Conservation (phyloP, 2,797 vertebrate species). For the Myiotriccus ornatus region DNA sequence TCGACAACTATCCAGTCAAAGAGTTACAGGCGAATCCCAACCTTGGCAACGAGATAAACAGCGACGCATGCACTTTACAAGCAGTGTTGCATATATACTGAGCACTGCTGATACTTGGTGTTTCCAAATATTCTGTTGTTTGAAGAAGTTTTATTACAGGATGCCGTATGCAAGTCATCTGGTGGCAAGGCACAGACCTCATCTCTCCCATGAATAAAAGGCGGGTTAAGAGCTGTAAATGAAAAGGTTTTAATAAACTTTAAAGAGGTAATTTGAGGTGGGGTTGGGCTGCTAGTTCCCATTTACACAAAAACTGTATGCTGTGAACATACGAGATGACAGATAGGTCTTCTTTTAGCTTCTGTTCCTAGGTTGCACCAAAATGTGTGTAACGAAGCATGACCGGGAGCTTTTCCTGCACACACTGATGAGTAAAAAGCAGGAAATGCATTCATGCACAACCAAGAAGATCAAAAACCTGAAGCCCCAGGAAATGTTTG, state of each 20-base stretch:
- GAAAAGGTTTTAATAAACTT: background rate
- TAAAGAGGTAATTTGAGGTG: background rate
- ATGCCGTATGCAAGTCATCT: background rate
- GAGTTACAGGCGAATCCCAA: background rate
- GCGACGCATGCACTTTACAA: background rate
- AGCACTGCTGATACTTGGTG: background rate
- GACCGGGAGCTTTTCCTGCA: fast-evolving
- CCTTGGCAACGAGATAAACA: background rate
- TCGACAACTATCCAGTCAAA: background rate
- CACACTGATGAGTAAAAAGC: fast-evolving
- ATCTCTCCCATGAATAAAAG: background rate
- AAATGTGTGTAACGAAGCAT: fast-evolving
- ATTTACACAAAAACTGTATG: background rate
- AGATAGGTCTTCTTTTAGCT: background rate
- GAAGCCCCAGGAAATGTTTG: background rate
- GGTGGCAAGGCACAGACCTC: background rate
- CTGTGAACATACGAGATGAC: background rate
- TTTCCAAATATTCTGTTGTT: background rate
- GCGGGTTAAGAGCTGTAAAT: background rate
- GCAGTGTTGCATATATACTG: background rate
- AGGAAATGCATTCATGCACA: fast-evolving
- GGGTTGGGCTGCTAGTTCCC: background rate
- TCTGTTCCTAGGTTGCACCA: background rate
- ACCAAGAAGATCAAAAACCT: background rate
- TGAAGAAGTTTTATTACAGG: conserved; percentile 25